Evolutionary conservation across 2,113 vertebrate genomes (phyloP), one percentile per base, ranked within the genome.

Genomic region (Anser brachyrhynchus): DNA sequence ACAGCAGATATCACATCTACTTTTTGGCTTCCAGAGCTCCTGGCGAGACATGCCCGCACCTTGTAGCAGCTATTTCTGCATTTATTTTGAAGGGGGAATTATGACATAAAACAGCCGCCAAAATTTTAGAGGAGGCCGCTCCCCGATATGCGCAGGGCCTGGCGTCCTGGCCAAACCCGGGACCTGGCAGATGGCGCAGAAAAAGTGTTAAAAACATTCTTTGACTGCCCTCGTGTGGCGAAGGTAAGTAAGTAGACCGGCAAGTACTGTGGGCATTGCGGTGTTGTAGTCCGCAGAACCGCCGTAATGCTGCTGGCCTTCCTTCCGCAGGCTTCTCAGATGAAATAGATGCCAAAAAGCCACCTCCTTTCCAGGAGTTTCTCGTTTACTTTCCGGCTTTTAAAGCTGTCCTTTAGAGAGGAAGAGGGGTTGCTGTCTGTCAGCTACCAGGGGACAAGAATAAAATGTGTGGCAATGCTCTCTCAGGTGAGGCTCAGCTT

Each of bases 191-290:
- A 2, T 39, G 78, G 19, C 25, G 1, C 5, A n/a, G n/a, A 28
- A 7, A 17, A 58, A 37, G 57, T 11, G 35, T 15, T 57, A 44
- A 92, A 89, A 23, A 5, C 43, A 25, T 73, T 80, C 57, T 49
- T 86, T 78, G 19, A 29, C 58, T 66, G 81, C 58, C 92, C 87
- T 92, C 92, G 41, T n/a, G 89, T 84, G 94, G 64, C 69, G 44
- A 31, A 19, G 2, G 9, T 6, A 12, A 67, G 62, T 81, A 41
- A 41, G 26, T 65, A 41, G 37, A 26, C 37, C 35, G 77, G 14
- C 19, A 41, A n/a, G 43, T 25, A 33, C 35, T 70, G 10, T 2
- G 17, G 29, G 6, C 0, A 1, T 33, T 33, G 1, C 31, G 37
- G 39, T 17, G 8, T 5, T 7, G 11, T 6, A 8, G 10, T 23